Evolutionary conservation across 2,888 invertebrate species (phyloP).

Genomic region (Lasioglossum lativentre): DNA sequence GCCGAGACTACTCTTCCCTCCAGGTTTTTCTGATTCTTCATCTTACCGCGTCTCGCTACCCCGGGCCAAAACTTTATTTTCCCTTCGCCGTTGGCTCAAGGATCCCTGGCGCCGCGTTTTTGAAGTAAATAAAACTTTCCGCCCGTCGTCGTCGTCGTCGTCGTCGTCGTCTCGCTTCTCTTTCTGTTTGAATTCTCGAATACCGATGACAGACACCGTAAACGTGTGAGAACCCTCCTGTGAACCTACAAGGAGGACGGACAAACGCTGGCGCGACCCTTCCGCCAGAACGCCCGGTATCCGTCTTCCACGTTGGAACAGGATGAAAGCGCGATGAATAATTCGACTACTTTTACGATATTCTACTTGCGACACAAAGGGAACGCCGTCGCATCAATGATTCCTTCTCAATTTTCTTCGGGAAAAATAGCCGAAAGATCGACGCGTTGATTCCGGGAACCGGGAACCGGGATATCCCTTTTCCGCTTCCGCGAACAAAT

Average conservation of each 20-base stretch:
- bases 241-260: conserved; percentile 36
- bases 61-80: conserved; percentile 68
- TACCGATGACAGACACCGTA: conserved; percentile 67
- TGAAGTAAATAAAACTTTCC: conserved; percentile 73
- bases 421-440: conserved; percentile 19
- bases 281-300: conserved; percentile 1
- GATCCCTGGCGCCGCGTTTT: conserved; percentile 74
- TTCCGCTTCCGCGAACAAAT: background rate
- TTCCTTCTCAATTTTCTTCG: conserved; percentile 3
- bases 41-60: conserved; percentile 30
- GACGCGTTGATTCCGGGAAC: conserved; percentile 7
- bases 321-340: conserved; percentile 16
- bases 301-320: background rate
- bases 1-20: conserved; percentile 38
- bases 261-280: background rate
- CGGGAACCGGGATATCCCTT: conserved; percentile 14
- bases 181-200: conserved; percentile 62
- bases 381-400: conserved; percentile 26
- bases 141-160: conserved; percentile 12
- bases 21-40: conserved; percentile 30
- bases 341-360: conserved; percentile 15
- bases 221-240: conserved; percentile 48
- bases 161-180: conserved; percentile 57
- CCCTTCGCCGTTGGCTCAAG: conserved; percentile 57
- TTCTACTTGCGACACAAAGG: conserved; percentile 21